Evolutionary conservation across 2,113 vertebrate species (phyloP), one percentile per base, ranked within the genome.

Genomic region (Chionodraco myersi): DNA sequence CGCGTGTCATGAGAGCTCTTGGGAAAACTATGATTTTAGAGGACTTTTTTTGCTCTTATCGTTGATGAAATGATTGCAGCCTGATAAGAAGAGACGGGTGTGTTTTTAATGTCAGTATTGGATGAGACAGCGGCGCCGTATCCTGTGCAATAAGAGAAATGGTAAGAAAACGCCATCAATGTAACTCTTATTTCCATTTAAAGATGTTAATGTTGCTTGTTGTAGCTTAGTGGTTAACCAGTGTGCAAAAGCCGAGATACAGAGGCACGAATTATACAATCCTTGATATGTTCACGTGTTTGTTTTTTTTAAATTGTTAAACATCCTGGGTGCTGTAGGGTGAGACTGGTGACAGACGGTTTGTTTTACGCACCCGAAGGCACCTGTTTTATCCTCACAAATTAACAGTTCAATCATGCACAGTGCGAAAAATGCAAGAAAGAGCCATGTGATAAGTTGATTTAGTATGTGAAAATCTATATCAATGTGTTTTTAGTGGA

Each of bases 121-220:
- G 75, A 82, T 45, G 85, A 84, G 66, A 86, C 44, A 51, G 48
- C 77, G 9, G 53, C 65, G 62, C 52, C 13, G 58, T 12, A 16
- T 72, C 45, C 57, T 51, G 68, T 58, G 49, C 64, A 45, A 13
- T 68, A 67, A 41, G 57, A 61, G 59, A 63, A 71, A 86, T 82
- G 88, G 89, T 91, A 82, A 92, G 91, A 77, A 67, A 62, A 75
- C 66, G 44, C 62, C 84, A 77, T 51, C 57, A 65, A 15, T 80
- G 83, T 78, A 15, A 47, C 61, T 78, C 41, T 77, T 64, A n/a
- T 69, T 72, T 41, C 36, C 49, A 5, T 44, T 16, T 73, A 34
- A n/a, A 8, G 3, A 13, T 26, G 5, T 21, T 80, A 16, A 0
- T 11, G 15, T 74, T 45, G 45, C n/a, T 34, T 72, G 77, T 26